Conservation (phyloP, 2,797 vertebrate genomes). For the Melanotaenia parkinsoni region DNA sequence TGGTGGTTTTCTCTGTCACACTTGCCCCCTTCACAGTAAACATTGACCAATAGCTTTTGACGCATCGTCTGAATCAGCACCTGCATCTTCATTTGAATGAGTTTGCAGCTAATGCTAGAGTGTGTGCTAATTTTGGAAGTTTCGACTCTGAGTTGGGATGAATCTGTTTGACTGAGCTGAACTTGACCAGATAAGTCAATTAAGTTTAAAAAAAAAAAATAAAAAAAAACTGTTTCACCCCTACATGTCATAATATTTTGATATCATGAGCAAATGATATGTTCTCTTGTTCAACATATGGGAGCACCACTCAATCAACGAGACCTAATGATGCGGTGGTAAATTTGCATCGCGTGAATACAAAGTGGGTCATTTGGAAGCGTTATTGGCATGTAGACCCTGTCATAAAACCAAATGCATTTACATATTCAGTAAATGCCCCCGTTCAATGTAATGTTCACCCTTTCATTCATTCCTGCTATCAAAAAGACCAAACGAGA, state of each 20-base stretch:
- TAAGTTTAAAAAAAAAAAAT: neutral
- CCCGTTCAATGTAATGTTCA: conserved; percentile 72
- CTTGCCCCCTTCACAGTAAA: conserved; percentile 65
- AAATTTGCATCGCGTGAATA: conserved; percentile 81
- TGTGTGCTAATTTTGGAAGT: conserved; percentile 8
- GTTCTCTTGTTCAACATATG: conserved; percentile 72
- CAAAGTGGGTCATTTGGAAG: conserved; percentile 84
- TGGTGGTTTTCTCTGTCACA: conserved; percentile 72
- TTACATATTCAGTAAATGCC: conserved; percentile 80
- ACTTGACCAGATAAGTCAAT: conserved; percentile 11
- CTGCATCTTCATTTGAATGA: conserved; percentile 69
- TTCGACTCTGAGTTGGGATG: neutral
- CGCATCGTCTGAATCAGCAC: conserved; percentile 69
- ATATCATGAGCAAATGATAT: conserved; percentile 67
- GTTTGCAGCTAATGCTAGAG: conserved; percentile 36
- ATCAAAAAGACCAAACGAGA: conserved; percentile 48
- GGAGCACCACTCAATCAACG: conserved; percentile 66
- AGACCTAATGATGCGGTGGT: conserved; percentile 68
- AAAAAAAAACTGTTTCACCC: neutral
- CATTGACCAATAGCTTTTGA: conserved; percentile 80
- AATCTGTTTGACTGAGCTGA: conserved; percentile 1
- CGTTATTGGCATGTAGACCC: conserved; percentile 67
- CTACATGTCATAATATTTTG: conserved; percentile 60
- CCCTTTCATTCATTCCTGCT: conserved; percentile 65
- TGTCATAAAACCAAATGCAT: conserved; percentile 75